These are phyloP conservation scores for Hydractinia echinata DNA, from an alignment of 30 jellyfish, hydroid and myxozoan species.

Conservation along the genomic window DNA sequence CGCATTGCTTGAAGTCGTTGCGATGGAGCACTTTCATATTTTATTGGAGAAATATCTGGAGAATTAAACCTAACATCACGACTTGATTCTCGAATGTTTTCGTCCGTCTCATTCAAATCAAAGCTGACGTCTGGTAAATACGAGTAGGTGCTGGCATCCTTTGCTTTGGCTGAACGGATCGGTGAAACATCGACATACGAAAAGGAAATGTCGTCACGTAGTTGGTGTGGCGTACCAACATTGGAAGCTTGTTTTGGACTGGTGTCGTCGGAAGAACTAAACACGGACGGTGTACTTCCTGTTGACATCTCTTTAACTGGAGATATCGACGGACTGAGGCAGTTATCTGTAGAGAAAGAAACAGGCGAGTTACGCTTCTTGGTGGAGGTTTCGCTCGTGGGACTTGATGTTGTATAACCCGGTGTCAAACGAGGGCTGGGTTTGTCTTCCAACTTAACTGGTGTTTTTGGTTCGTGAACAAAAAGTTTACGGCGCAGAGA, in stretches of 20 bases:
- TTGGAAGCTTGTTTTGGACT: constrained; percentile 23
- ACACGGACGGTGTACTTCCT: constrained; percentile 18
- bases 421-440: constrained; percentile 8
- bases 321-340: background rate
- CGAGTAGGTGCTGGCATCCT: constrained; percentile 9
- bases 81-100: constrained; percentile 22
- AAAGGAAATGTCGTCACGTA: constrained; percentile 14
- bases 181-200: constrained; percentile 33
- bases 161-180: background rate
- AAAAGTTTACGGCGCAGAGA: constrained; percentile 37
- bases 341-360: background rate
- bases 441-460: background rate
- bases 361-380: background rate
- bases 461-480: constrained; percentile 32
- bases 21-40: constrained; percentile 1
- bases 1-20: background rate
- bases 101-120: constrained; percentile 15
- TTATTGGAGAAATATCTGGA: constrained; percentile 34
- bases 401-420: constrained; percentile 33
- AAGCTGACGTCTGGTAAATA: constrained; percentile 32
- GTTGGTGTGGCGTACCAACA: constrained; percentile 23
- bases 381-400: background rate
- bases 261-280: constrained; percentile 6
- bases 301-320: constrained; percentile 2
- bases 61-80: constrained; percentile 24